phyloP scores from a whole-genome alignment of 2,113 vertebrate species.

The Bostrychus sinensis region DNA sequence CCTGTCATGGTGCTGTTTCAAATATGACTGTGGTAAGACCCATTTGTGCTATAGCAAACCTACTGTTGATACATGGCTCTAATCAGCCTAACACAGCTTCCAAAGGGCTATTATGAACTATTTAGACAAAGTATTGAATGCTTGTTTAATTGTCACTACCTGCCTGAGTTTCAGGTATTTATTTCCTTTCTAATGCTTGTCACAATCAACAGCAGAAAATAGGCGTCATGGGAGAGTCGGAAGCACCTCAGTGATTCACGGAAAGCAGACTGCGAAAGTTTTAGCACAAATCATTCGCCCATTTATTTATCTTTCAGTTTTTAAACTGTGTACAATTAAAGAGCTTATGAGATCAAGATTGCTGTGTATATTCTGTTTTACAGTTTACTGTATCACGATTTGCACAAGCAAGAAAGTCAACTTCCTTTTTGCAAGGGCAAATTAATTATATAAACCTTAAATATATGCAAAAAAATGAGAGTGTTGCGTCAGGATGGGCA shows the following conservation, averaged over 20 bases:
- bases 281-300: conserved; percentile 4
- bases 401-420: no score
- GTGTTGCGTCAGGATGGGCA: no score
- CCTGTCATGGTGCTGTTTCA: neutral
- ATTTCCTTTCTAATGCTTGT: conserved; percentile 15
- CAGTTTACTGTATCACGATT: no score
- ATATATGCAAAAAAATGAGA: no score
- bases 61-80: neutral
- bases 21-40: neutral
- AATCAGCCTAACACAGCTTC: conserved; percentile 2
- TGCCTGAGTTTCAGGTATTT: conserved; percentile 10
- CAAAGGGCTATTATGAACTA: neutral
- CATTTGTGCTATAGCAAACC: conserved; percentile 8
- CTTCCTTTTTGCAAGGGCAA: no score
- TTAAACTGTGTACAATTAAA: conserved; percentile 14
- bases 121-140: neutral
- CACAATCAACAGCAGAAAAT: conserved; percentile 38
- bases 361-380: neutral
- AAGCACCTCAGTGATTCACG: conserved; percentile 19
- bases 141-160: conserved; percentile 10
- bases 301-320: conserved; percentile 16
- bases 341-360: conserved; percentile 4
- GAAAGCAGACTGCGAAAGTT: conserved; percentile 5
- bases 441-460: no score
- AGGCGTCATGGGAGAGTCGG: conserved; percentile 9